Percentiles rank a stretch among this genome's conserved stretches.
These are phyloP conservation scores for Torymus texanus DNA, from an alignment of 2,888 invertebrate species.

Conservation along the genomic window DNA sequence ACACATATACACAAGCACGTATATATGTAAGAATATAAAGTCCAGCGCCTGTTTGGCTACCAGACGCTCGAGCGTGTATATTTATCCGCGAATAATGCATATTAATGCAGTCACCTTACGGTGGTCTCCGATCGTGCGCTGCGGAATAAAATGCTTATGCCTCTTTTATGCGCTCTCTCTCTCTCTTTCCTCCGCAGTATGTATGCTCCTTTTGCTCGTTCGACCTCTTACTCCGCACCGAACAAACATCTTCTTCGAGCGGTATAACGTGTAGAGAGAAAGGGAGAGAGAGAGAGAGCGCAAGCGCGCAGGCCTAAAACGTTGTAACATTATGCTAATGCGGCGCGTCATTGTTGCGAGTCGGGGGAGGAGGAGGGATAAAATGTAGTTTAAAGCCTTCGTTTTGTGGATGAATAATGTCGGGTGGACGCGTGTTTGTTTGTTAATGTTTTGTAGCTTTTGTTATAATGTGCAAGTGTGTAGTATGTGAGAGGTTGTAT, in stretches of 20 bases:
- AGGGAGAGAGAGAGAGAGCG: no score
- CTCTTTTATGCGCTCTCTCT: slow-evolving; percentile 38
- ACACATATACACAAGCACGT: not conserved
- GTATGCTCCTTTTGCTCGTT: not conserved
- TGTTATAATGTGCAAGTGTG: no score
- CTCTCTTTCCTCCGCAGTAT: slow-evolving; percentile 2
- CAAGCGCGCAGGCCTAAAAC: slow-evolving; percentile 1
- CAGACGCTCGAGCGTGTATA: slow-evolving; percentile 44
- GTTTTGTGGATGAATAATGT: no score
- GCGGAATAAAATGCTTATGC: slow-evolving; percentile 50
- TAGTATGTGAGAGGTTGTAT: no score
- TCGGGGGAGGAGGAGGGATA: slow-evolving; percentile 2
- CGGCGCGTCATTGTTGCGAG: slow-evolving; percentile 41
- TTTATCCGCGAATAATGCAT: slow-evolving; percentile 62
- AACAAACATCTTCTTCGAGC: slow-evolving; percentile 53
- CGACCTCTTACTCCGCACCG: slow-evolving; percentile 50
- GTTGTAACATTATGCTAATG: slow-evolving; percentile 53
- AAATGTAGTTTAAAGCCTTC: slow-evolving; percentile 15
- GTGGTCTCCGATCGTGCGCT: slow-evolving; percentile 37
- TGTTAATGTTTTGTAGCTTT: not conserved
- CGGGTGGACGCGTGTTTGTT: not conserved
- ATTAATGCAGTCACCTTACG: slow-evolving; percentile 58
- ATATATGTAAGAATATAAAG: slow-evolving; percentile 43
- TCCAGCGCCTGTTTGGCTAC: slow-evolving; percentile 57
- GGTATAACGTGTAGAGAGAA: no score